A percentile compares a stretch with the other conserved stretches of the same genome.
Conservation (phyloP, 2,797 vertebrate genomes). For the Danionella dracula region DNA sequence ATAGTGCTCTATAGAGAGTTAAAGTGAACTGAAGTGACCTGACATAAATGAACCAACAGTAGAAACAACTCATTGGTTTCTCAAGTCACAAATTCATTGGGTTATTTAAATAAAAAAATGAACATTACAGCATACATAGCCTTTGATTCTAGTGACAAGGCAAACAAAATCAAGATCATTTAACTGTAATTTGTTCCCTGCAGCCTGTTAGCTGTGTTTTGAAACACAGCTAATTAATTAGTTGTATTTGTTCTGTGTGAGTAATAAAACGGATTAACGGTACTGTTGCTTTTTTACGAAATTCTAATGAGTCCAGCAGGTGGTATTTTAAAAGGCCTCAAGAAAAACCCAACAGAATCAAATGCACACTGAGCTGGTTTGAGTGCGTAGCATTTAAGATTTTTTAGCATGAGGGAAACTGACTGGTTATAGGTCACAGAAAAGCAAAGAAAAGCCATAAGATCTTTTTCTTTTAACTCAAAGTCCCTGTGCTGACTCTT, state of each 20-base stretch:
- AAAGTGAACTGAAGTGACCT: too few species aligned
- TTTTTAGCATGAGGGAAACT: not conserved
- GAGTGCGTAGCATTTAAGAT: constrained; percentile 19
- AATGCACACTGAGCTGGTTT: not conserved
- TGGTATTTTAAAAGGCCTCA: constrained; percentile 9
- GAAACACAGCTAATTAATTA: not conserved
- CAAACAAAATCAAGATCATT: not conserved
- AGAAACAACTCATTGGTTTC: too few species aligned
- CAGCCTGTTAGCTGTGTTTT: not conserved
- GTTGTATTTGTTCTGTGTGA: not conserved
- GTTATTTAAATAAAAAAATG: too few species aligned
- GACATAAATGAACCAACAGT: too few species aligned
- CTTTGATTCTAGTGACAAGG: not conserved
- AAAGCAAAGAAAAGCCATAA: not conserved
- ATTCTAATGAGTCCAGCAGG: not conserved
- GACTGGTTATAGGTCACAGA: not conserved
- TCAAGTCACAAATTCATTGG: too few species aligned
- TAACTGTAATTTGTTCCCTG: not conserved
- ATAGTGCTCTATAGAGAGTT: too few species aligned
- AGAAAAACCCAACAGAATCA: not conserved
- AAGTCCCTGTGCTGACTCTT: constrained; percentile 4
- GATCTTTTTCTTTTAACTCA: constrained; percentile 16
- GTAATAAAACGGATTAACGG: not conserved
- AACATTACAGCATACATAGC: too few species aligned
- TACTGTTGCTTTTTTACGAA: not conserved